These are phyloP conservation scores for Xanthostigma xanthostigma DNA, from an alignment of 2,888 invertebrate species.

Conservation along the genomic window DNA sequence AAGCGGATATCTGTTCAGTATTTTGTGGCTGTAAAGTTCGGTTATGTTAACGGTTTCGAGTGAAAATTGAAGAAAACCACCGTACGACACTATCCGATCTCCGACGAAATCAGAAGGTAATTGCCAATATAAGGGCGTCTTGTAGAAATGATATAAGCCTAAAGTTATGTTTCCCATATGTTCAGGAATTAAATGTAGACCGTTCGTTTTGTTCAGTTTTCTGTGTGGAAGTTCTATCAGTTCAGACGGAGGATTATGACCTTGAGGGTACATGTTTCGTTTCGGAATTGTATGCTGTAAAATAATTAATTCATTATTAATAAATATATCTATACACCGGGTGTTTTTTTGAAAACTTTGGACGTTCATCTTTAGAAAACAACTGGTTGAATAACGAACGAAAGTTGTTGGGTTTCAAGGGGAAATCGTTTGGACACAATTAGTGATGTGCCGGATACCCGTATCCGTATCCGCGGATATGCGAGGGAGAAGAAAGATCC, in stretches of 20 bases:
- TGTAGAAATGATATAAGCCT: slow-evolving; percentile 34
- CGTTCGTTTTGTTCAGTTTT: slow-evolving; percentile 38
- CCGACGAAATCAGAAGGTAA: slow-evolving; percentile 70
- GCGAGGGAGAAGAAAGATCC: too few relatives aligned
- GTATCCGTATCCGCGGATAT: too few relatives aligned
- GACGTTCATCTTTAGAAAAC: too few relatives aligned
- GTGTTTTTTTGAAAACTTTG: too few relatives aligned
- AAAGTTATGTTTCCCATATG: slow-evolving; percentile 37
- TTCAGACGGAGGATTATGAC: neutral
- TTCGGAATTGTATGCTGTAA: too few relatives aligned
- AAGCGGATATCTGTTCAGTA: slow-evolving; percentile 53
- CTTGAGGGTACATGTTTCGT: too few relatives aligned
- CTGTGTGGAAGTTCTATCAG: slow-evolving; percentile 19
- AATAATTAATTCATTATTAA: too few relatives aligned
- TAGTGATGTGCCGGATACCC: too few relatives aligned
- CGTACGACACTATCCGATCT: slow-evolving; percentile 81
- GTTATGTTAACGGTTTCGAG: slow-evolving; percentile 40
- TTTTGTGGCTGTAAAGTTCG: slow-evolving; percentile 24
- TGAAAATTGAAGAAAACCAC: slow-evolving; percentile 71
- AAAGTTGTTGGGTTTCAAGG: too few relatives aligned
- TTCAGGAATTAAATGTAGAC: slow-evolving; percentile 45
- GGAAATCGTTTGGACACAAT: too few relatives aligned
- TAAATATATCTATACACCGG: too few relatives aligned
- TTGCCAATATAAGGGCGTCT: slow-evolving; percentile 66
- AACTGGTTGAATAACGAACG: too few relatives aligned